Conservation (phyloP, 1,140 invertebrate genomes). For the Bradynema listronoti region DNA sequence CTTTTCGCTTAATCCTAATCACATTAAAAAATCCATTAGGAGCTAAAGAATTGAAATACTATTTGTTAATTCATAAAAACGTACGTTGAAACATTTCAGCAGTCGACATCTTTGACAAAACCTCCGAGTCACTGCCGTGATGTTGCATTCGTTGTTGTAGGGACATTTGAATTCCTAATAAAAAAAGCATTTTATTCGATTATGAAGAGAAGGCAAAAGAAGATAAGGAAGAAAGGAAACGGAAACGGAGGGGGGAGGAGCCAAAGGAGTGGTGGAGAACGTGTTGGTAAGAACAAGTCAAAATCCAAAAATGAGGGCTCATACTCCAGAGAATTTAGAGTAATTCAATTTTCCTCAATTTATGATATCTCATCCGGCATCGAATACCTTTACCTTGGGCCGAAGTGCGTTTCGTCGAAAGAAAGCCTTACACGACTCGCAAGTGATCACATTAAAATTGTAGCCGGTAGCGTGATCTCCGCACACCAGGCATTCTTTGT, state of each 20-base stretch:
- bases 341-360: too few relatives aligned
- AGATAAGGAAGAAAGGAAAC: too few relatives aligned
- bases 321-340: too few relatives aligned
- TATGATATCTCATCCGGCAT: too few relatives aligned
- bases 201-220: too few relatives aligned
- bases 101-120: constrained; percentile 93
- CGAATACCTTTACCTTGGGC: constrained; percentile 10
- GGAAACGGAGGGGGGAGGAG: too few relatives aligned
- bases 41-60: not conserved
- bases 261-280: too few relatives aligned
- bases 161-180: constrained; percentile 69
- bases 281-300: too few relatives aligned
- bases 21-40: too few relatives aligned
- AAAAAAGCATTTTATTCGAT: too few relatives aligned
- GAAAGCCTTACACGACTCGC: constrained; percentile 96
- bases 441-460: constrained; percentile 78
- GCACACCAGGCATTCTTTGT: constrained; percentile 75
- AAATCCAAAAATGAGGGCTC: too few relatives aligned
- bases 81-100: constrained; percentile 75
- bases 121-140: constrained; percentile 78
- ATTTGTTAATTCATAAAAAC: constrained; percentile 2
- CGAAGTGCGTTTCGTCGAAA: constrained; percentile 78
- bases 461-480: constrained; percentile 79
- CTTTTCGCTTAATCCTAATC: constrained; percentile 6
- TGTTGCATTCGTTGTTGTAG: constrained; percentile 82